These are phyloP conservation scores for Oriolus oriolus DNA, from an alignment of 2,113 vertebrate species.

Conservation along the genomic window DNA sequence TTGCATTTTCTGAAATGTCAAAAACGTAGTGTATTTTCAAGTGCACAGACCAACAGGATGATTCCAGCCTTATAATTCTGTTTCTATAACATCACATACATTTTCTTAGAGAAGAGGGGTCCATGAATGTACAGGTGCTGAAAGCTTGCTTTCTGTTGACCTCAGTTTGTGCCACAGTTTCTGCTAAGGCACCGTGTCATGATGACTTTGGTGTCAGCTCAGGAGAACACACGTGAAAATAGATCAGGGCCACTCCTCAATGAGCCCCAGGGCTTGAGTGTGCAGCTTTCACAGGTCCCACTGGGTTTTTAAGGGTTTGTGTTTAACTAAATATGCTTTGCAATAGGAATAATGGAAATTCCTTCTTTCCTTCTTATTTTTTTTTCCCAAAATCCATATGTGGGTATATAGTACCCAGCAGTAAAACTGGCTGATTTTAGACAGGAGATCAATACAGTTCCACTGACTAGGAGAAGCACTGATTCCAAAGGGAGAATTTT, in stretches of 20 bases:
- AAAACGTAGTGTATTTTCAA: background rate
- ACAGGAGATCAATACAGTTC: background rate
- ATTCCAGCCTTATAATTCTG: background rate
- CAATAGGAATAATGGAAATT: background rate
- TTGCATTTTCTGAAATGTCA: background rate
- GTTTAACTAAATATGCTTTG: background rate
- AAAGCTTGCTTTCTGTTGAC: background rate
- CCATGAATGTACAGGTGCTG: background rate
- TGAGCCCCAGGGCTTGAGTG: background rate
- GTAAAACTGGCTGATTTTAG: background rate
- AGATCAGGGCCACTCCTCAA: background rate
- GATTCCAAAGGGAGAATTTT: background rate
- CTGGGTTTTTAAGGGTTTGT: background rate
- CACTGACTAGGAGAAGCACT: background rate
- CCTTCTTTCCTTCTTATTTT: background rate
- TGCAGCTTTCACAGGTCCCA: background rate
- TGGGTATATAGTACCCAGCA: background rate
- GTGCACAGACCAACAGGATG: background rate
- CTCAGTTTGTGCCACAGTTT: background rate
- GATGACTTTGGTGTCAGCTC: background rate
- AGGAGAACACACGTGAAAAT: background rate
- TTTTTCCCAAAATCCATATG: background rate
- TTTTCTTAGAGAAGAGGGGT: background rate
- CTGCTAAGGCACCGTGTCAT: fast-evolving
- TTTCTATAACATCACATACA: background rate